These are phyloP conservation scores for Holocentrus rufus DNA, from an alignment of 2,797 vertebrate species.

Conservation along the genomic window DNA sequence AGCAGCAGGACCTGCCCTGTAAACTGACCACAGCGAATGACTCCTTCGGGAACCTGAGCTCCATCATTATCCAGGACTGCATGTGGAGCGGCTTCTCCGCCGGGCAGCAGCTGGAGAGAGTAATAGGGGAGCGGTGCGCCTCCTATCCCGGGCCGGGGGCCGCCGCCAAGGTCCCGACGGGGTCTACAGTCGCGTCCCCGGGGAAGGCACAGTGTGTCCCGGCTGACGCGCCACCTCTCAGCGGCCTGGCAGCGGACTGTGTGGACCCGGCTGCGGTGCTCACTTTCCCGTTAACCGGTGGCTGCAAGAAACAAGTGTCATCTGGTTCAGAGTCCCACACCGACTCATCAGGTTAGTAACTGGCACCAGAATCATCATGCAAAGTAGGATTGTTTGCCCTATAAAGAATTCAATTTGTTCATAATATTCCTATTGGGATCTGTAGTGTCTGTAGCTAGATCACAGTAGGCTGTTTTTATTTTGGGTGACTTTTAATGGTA, in stretches of 20 bases:
- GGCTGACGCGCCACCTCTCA: constrained; percentile 61
- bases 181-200: constrained; percentile 38
- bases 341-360: constrained; percentile 91
- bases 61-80: constrained; percentile 92
- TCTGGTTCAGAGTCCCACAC: constrained; percentile 91
- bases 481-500: too few relatives aligned
- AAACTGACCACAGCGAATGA: constrained; percentile 78
- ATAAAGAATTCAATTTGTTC: too few relatives aligned
- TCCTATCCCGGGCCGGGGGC: constrained; percentile 65
- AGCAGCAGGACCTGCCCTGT: constrained; percentile 83
- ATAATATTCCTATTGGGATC: too few relatives aligned
- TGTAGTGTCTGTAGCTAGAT: too few relatives aligned
- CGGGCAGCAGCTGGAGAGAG: constrained; percentile 88
- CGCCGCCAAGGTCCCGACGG: constrained; percentile 51
- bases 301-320: constrained; percentile 86
- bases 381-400: not conserved
- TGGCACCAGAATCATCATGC: not conserved
- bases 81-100: constrained; percentile 96
- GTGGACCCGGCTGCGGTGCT: constrained; percentile 88
- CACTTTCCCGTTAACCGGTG: constrained; percentile 81
- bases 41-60: constrained; percentile 87
- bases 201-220: constrained; percentile 66
- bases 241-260: constrained; percentile 79
- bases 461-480: too few relatives aligned
- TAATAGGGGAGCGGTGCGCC: constrained; percentile 84